Conservation (phyloP, 2,113 vertebrate species). For the Rhabdomys dilectus region DNA sequence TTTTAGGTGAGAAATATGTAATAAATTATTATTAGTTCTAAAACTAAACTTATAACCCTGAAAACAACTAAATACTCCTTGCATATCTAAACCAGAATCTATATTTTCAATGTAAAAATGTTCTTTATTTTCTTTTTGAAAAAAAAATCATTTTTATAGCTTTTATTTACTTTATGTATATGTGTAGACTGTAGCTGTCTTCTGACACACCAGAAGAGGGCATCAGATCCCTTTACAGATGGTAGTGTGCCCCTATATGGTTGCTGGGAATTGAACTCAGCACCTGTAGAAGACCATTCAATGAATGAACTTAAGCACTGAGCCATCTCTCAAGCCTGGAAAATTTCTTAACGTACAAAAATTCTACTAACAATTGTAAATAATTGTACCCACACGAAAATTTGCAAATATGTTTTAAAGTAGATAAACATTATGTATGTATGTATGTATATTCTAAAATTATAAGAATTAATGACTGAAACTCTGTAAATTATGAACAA, state of each 20-base stretch:
- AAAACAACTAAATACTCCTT: background rate
- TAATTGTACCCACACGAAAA: background rate
- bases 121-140: too few relatives aligned
- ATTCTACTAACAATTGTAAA: background rate
- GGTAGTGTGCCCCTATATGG: too few relatives aligned
- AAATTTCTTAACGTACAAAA: background rate
- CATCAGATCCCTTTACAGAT: too few relatives aligned
- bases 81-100: background rate
- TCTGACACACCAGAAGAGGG: too few relatives aligned
- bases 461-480: background rate
- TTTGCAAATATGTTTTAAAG: slow-evolving; percentile 1
- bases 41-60: background rate
- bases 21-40: background rate
- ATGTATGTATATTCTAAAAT: background rate
- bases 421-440: background rate
- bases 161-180: too few relatives aligned
- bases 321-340: too few relatives aligned
- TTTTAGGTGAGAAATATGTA: background rate
- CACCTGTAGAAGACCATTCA: too few relatives aligned
- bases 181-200: too few relatives aligned
- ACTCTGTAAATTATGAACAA: background rate
- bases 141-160: too few relatives aligned
- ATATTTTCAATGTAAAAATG: background rate
- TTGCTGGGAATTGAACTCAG: too few relatives aligned
- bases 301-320: too few relatives aligned